These are phyloP conservation scores for Leptobrachium leishanense DNA, from an alignment of 2,113 vertebrate species.

Conservation along the genomic window DNA sequence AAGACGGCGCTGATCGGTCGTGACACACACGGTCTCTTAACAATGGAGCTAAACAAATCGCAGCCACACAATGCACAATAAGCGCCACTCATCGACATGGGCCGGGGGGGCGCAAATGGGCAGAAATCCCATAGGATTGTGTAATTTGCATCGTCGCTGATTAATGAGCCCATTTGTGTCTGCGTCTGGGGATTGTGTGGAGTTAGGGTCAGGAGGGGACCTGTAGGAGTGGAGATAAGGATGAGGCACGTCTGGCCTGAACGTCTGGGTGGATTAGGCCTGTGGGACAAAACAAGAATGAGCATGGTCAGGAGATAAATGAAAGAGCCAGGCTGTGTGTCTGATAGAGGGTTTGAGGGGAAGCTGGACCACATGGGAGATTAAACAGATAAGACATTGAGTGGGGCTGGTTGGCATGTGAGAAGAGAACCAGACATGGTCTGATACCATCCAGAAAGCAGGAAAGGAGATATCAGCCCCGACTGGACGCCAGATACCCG, in stretches of 20 bases:
- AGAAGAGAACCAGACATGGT: neutral
- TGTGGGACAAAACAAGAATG: neutral
- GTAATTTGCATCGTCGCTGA: neutral
- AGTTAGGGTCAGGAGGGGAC: slow-evolving; percentile 13
- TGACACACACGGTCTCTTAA: neutral
- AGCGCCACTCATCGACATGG: neutral
- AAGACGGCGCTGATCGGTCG: too few relatives aligned
- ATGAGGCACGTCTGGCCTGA: neutral
- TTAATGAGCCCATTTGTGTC: neutral
- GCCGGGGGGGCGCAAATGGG: neutral
- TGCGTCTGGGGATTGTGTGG: slow-evolving; percentile 6
- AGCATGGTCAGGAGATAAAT: slow-evolving; percentile 22
- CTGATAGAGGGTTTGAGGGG: slow-evolving; percentile 1
- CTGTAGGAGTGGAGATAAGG: slow-evolving; percentile 15
- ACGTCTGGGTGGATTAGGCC: slow-evolving; percentile 7
- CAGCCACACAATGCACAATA: neutral
- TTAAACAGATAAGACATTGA: slow-evolving; percentile 10
- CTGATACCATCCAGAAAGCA: slow-evolving; percentile 4
- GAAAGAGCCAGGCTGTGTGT: neutral
- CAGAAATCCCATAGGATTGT: neutral
- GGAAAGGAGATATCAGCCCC: neutral
- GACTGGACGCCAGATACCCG: too few relatives aligned
- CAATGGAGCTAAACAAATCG: neutral
- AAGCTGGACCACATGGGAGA: neutral
- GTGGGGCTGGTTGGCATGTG: neutral